A percentile compares a stretch with the other conserved stretches of the same genome.
These are phyloP conservation scores for Drosophila tripunctata DNA, from an alignment of 2,888 invertebrate species.

Conservation along the genomic window DNA sequence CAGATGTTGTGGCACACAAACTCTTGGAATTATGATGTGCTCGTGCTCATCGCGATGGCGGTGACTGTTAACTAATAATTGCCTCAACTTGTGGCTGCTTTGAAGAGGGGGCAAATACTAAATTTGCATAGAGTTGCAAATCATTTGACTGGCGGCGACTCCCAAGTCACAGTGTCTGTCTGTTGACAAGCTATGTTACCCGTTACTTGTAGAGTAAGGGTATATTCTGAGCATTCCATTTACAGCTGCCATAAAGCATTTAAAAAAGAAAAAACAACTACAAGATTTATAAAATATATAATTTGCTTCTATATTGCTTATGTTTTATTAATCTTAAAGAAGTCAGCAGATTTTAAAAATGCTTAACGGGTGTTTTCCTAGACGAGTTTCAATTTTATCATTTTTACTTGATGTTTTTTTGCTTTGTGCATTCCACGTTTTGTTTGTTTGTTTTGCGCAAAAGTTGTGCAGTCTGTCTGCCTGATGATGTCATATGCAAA, in stretches of 20 bases:
- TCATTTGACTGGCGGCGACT: slow-evolving; percentile 65
- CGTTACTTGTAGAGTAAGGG: background rate
- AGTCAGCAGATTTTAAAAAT: no score
- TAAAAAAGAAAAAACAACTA: no score
- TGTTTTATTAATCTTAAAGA: no score
- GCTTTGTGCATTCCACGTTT: slow-evolving; percentile 45
- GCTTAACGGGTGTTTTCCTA: background rate
- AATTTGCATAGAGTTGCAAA: slow-evolving; percentile 76
- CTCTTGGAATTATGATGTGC: slow-evolving; percentile 59
- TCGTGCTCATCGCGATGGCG: slow-evolving; percentile 35
- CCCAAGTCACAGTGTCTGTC: slow-evolving; percentile 25
- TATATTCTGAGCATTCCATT: background rate
- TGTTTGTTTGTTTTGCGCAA: slow-evolving; percentile 61
- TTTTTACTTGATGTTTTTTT: slow-evolving; percentile 38
- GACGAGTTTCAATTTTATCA: background rate
- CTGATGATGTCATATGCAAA: slow-evolving; percentile 76
- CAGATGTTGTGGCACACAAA: slow-evolving; percentile 29
- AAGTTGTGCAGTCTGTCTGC: slow-evolving; percentile 41
- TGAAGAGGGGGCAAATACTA: slow-evolving; percentile 40
- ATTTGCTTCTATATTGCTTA: no score
- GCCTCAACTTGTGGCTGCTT: slow-evolving; percentile 40
- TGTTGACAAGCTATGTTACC: slow-evolving; percentile 39
- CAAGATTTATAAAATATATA: no score
- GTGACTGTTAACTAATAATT: slow-evolving; percentile 67
- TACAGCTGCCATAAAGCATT: no score